Base-by-base conservation (phyloP, 2,797 vertebrate genomes). In the Brachyalestes nurse region DNA sequence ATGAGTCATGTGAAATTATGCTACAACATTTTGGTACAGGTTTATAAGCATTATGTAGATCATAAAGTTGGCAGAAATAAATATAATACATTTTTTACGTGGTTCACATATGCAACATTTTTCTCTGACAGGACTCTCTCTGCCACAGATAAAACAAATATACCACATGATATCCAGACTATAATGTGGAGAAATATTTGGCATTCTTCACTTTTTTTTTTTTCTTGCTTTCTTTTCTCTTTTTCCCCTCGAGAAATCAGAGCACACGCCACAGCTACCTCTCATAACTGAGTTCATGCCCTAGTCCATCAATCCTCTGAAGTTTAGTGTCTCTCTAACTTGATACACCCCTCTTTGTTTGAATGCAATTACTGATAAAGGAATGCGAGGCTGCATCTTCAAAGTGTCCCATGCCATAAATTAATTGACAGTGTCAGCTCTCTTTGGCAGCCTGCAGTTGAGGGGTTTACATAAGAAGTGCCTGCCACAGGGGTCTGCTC, bases 391-490 rank as follows among this genome's bases (percentile, higher is more conserved):
- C 75, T 28, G 72, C 47, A 73, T 86, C 87, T 82, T 86, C 66
- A 78, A 83, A 77, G 83, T 82, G 83, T 84, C 77, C 72, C 65
- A 21, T 53, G 45, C 84, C 84, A 75, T 86, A 86, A 85, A 84
- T 86, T 84, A 87, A 87, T 83, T 72, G 73, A 80, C 65, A 66
- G 60, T 74, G 80, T 79, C 34, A 17, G 73, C 67, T 78, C 75
- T 65, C 74, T 53, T 19, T 58, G 74, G 58, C 73, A 57, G 66
- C 64, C 86, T 40, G 21, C 42, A 73, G 53, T 75, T 25, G 65
- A 70, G 62, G 53, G 65, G 86, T 92, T 91, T 92, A 86, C 88
- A 78, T 92, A 92, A 93, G 88, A 90, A 91, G 86, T 89, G 87
- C 85, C 85, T 90, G 88, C 84, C 83, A 87, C 89, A 87, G 88